A percentile compares a stretch with the other conserved stretches of the same genome.
Conservation (phyloP, 2,797 vertebrate species). For the Dipus sagitta region DNA sequence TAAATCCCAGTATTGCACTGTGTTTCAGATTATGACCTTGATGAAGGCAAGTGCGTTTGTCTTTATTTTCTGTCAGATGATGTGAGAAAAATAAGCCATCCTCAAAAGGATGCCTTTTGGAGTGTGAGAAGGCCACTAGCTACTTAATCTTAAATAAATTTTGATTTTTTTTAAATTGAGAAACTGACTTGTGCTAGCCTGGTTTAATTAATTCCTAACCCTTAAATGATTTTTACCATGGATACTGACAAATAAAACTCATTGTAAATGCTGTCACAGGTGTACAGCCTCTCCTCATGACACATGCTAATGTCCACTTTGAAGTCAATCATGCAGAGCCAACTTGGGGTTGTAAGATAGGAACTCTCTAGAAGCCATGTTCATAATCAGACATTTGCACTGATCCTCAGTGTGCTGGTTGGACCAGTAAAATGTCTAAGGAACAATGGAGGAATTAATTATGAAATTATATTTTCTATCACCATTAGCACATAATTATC, state of each 20-base stretch:
- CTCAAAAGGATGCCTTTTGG: slow-evolving; percentile 51
- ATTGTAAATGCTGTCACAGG: slow-evolving; percentile 63
- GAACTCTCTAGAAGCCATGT: slow-evolving; percentile 29
- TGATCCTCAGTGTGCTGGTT: slow-evolving; percentile 23
- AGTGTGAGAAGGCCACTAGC: slow-evolving; percentile 30
- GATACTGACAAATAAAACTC: slow-evolving; percentile 38
- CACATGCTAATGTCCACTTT: slow-evolving; percentile 58
- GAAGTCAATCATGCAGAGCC: slow-evolving; percentile 32
- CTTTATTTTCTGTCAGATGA: slow-evolving; percentile 13
- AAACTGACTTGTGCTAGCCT: slow-evolving; percentile 51
- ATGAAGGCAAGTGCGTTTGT: slow-evolving; percentile 41
- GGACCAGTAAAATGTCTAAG: slow-evolving; percentile 52
- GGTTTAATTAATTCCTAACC: slow-evolving; percentile 61
- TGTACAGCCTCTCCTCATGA: slow-evolving; percentile 58
- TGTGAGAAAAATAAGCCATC: not conserved
- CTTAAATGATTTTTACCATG: slow-evolving; percentile 18
- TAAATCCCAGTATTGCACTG: slow-evolving; percentile 47
- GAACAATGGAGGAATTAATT: slow-evolving; percentile 57
- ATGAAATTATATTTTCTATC: slow-evolving; percentile 39
- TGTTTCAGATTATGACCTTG: slow-evolving; percentile 57
- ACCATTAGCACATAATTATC: slow-evolving; percentile 45
- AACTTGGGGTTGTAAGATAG: slow-evolving; percentile 30
- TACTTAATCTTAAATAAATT: slow-evolving; percentile 50
- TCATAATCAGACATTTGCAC: not conserved
- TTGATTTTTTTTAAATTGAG: slow-evolving; percentile 38